These are phyloP conservation scores for Lerista edwardsae DNA, from an alignment of 2,797 vertebrate species.

Conservation along the genomic window DNA sequence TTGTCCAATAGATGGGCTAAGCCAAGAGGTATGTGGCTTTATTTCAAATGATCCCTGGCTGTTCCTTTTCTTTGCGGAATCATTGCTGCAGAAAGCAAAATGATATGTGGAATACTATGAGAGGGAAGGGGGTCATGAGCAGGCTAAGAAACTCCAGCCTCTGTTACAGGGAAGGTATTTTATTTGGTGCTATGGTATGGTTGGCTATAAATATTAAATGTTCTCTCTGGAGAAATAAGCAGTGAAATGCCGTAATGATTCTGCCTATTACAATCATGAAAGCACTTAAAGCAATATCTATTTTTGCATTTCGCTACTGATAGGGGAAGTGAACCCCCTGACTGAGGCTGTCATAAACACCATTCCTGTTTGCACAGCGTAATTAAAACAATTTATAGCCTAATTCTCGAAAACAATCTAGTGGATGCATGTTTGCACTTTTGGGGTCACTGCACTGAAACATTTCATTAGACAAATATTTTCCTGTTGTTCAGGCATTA, in stretches of 20 bases:
- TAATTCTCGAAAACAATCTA: not conserved
- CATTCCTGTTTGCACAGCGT: not conserved
- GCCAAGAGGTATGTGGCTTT: not conserved
- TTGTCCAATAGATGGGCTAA: not conserved
- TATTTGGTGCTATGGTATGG: not conserved
- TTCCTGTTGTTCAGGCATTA: not conserved
- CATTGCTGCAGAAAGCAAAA: not conserved
- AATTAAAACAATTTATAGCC: slow-evolving; percentile 15
- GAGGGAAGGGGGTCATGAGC: not conserved
- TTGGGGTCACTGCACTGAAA: not conserved
- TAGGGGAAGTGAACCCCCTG: not conserved
- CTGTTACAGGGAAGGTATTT: not conserved
- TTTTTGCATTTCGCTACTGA: slow-evolving; percentile 29
- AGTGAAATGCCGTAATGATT: slow-evolving; percentile 50
- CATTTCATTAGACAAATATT: not conserved
- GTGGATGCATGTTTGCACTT: not conserved
- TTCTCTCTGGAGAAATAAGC: slow-evolving; percentile 27
- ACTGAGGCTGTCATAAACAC: slow-evolving; percentile 8
- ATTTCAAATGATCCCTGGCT: accelerated
- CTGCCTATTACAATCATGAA: slow-evolving; percentile 35
- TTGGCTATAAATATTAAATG: slow-evolving; percentile 39
- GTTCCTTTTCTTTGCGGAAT: not conserved
- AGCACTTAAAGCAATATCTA: slow-evolving; percentile 41
- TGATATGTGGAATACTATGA: not conserved
- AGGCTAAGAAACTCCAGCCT: slow-evolving; percentile 20